Percentiles rank a stretch among this genome's conserved stretches.
phyloP scores from a whole-genome alignment of 2,888 invertebrate genomes.

The Aspidapion aeneum region DNA sequence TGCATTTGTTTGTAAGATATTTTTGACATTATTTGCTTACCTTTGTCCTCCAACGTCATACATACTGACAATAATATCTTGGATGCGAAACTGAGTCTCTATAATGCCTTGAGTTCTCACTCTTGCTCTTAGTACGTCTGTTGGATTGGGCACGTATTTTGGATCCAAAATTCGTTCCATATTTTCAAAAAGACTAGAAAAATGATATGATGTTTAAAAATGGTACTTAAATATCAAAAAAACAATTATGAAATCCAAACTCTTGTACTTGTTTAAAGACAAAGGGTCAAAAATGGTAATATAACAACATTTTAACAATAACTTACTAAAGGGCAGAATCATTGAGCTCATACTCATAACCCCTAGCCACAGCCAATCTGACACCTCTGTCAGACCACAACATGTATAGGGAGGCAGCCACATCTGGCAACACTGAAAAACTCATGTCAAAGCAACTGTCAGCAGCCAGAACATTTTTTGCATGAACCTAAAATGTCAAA shows the following conservation, averaged over 20 bases:
- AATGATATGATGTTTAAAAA: conserved; percentile 21
- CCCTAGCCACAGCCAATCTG: conserved; percentile 59
- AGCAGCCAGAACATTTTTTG: conserved; percentile 51
- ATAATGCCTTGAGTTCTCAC: conserved; percentile 65
- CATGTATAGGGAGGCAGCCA: conserved; percentile 53
- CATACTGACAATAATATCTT: conserved; percentile 57
- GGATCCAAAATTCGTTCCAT: conserved; percentile 62
- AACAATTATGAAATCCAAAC: not conserved
- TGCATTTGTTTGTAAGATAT: too few species aligned
- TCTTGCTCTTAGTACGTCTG: conserved; percentile 60
- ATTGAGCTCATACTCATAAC: conserved; percentile 64
- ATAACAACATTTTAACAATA: not conserved
- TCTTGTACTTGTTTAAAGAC: not conserved
- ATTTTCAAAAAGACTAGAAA: conserved; percentile 60
- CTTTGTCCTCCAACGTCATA: conserved; percentile 65
- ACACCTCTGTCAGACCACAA: conserved; percentile 64
- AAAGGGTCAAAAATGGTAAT: not conserved
- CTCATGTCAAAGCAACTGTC: conserved; percentile 55
- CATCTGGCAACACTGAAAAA: conserved; percentile 52
- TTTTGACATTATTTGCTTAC: too few species aligned
- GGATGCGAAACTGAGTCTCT: conserved; percentile 62
- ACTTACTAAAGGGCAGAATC: conserved; percentile 64
- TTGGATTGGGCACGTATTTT: conserved; percentile 60
- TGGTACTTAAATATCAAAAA: not conserved
- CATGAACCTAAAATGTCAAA: conserved; percentile 45